Percentiles rank a stretch among this genome's conserved stretches.
Evolutionary conservation across 2,888 invertebrate genomes (phyloP).

Genomic region (Sinopyrophorus schimmeli): DNA sequence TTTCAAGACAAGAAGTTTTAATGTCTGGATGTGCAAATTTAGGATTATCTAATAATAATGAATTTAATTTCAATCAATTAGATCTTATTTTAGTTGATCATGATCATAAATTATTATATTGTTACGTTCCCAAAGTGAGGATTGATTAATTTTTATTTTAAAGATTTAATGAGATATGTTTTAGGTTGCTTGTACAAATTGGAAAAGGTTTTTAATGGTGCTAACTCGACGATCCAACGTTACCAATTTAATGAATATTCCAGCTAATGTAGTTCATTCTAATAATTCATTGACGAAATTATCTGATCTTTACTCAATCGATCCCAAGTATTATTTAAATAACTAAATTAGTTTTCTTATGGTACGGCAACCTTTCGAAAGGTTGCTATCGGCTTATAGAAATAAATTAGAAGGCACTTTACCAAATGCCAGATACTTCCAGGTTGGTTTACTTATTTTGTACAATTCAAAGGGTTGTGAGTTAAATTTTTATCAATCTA

Average conservation of each 20-base stretch:
- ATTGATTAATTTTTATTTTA: too few species aligned
- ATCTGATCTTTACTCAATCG: constrained; percentile 61
- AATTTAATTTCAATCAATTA: too few species aligned
- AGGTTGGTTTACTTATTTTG: constrained; percentile 56
- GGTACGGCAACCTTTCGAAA: constrained; percentile 88
- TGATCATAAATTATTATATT: too few species aligned
- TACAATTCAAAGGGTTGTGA: constrained; percentile 42
- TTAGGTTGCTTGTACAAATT: constrained; percentile 92
- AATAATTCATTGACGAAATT: constrained; percentile 60
- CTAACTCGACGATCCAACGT: constrained; percentile 73
- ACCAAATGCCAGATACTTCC: constrained; percentile 75
- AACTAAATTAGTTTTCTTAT: constrained; percentile 85
- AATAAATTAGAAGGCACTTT: constrained; percentile 81
- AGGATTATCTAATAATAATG: too few species aligned
- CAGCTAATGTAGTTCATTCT: constrained; percentile 75
- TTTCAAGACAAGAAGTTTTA: too few species aligned
- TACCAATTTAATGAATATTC: constrained; percentile 75
- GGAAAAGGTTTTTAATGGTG: constrained; percentile 88
- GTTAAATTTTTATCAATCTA: not conserved
- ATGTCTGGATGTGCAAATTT: too few species aligned
- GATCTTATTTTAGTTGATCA: too few species aligned
- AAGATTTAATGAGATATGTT: too few species aligned
- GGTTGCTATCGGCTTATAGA: constrained; percentile 85
- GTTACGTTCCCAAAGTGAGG: too few species aligned
- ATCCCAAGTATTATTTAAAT: constrained; percentile 68